These are phyloP conservation scores for Acanthacorydalis orientalis DNA, from an alignment of 2,888 invertebrate genomes.

Conservation along the genomic window DNA sequence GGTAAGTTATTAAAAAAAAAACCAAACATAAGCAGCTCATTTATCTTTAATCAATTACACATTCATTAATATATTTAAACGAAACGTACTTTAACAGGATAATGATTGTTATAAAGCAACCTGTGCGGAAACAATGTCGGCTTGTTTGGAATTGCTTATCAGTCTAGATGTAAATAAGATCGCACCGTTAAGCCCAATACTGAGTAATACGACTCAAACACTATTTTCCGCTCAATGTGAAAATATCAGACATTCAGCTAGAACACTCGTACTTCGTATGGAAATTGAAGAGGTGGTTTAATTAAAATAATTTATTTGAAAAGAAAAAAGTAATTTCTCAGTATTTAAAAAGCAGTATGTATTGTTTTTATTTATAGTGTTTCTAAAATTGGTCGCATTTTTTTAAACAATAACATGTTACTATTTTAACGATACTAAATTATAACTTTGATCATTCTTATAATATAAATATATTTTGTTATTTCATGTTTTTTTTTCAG, in stretches of 20 bases:
- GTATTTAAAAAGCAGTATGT: too few species aligned
- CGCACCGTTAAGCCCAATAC: constrained; percentile 21
- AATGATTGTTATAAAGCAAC: constrained; percentile 72
- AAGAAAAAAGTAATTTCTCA: too few species aligned
- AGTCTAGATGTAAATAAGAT: constrained; percentile 23
- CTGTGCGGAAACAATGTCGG: constrained; percentile 71
- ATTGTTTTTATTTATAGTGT: too few species aligned
- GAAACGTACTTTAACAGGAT: constrained; percentile 38
- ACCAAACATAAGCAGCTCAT: too few species aligned
- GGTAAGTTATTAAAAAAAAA: constrained; percentile 29
- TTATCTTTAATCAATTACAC: not conserved
- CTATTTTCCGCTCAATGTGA: constrained; percentile 23
- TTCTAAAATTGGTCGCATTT: too few species aligned
- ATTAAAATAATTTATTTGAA: not conserved
- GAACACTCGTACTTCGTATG: constrained; percentile 23
- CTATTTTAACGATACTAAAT: too few species aligned
- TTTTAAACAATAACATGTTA: too few species aligned
- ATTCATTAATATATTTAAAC: not conserved
- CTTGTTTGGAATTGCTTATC: constrained; percentile 55
- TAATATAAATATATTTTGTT: too few species aligned
- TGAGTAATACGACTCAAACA: constrained; percentile 25
- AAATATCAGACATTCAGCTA: constrained; percentile 23
- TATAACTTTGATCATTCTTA: too few species aligned
- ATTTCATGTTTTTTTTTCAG: too few species aligned
- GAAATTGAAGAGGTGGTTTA: constrained; percentile 12